Evolutionary conservation across 1,140 invertebrate genomes (phyloP).

Genomic region (Calliphora vicina): DNA sequence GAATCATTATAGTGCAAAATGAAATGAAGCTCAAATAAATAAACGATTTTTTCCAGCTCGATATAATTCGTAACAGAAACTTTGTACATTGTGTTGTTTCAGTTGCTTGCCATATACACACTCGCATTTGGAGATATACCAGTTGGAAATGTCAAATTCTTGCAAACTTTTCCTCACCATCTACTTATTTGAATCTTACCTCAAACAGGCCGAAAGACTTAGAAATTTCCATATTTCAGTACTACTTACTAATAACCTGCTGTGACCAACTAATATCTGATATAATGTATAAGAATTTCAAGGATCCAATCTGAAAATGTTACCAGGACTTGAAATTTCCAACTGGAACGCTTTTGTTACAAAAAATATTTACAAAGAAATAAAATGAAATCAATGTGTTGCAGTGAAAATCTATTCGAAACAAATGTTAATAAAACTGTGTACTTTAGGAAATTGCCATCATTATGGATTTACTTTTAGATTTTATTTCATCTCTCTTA

Average conservation of each 20-base stretch:
- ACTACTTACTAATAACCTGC: no score
- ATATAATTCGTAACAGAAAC: not conserved
- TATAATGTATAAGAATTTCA: no score
- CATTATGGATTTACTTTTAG: conserved; percentile 45
- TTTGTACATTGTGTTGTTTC: not conserved
- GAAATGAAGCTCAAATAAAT: conserved; percentile 10
- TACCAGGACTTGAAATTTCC: no score
- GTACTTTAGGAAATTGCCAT: conserved; percentile 61
- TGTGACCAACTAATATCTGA: no score
- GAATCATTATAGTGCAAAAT: not conserved
- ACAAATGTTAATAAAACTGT: conserved; percentile 34
- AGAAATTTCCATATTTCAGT: no score
- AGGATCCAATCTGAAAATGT: no score
- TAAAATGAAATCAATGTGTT: conserved; percentile 4
- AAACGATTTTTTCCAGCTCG: not conserved
- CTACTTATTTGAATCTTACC: no score
- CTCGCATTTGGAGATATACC: no score
- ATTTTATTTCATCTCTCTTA: conserved; percentile 48
- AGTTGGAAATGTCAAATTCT: no score
- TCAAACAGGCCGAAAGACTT: no score
- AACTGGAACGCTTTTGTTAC: not conserved
- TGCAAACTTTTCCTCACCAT: no score
- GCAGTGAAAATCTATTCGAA: conserved; percentile 9
- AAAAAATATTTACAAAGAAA: not conserved
- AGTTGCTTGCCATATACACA: not conserved